These are phyloP conservation scores for Lathamus discolor DNA, from an alignment of 2,113 vertebrate genomes.

Conservation along the genomic window DNA sequence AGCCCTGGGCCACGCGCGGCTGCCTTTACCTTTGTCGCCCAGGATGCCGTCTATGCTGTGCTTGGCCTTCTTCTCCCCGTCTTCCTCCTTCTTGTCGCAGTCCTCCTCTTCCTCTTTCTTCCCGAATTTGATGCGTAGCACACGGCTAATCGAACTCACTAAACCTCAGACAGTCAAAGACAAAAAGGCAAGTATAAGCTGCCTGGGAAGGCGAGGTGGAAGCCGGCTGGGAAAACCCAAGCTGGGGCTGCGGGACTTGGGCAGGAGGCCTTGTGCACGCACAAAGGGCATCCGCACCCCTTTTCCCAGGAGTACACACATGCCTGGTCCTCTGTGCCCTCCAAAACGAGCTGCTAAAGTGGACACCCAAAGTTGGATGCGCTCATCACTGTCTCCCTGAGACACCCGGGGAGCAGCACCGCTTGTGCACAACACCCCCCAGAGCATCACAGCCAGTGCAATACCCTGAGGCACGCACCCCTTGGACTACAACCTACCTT, in stretches of 20 bases:
- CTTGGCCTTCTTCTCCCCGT: slow-evolving; percentile 98
- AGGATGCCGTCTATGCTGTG: slow-evolving; percentile 99
- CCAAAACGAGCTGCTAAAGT: not conserved
- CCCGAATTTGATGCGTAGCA: slow-evolving; percentile 99
- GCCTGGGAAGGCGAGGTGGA: not conserved
- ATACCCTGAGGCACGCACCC: rapidly evolving
- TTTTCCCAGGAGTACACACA: not conserved
- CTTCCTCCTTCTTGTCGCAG: slow-evolving; percentile 96
- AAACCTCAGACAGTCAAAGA: slow-evolving; percentile 85
- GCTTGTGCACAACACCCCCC: rapidly evolving
- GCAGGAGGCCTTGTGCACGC: not conserved
- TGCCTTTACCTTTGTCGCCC: slow-evolving; percentile 93
- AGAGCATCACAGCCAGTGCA: rapidly evolving
- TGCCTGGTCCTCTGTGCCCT: rapidly evolving
- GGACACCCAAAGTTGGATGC: rapidly evolving
- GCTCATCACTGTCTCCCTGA: rapidly evolving
- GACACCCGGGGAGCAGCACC: rapidly evolving
- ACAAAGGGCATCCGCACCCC: rapidly evolving
- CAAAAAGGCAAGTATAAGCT: slow-evolving; percentile 77
- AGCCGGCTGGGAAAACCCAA: not conserved
- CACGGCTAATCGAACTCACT: slow-evolving; percentile 99
- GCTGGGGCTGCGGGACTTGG: rapidly evolving
- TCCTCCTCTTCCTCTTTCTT: slow-evolving; percentile 99
- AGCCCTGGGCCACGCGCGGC: not conserved
- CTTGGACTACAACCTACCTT: not conserved